Conservation (phyloP, 2,888 invertebrate genomes). For the Pseudoips prasinana region DNA sequence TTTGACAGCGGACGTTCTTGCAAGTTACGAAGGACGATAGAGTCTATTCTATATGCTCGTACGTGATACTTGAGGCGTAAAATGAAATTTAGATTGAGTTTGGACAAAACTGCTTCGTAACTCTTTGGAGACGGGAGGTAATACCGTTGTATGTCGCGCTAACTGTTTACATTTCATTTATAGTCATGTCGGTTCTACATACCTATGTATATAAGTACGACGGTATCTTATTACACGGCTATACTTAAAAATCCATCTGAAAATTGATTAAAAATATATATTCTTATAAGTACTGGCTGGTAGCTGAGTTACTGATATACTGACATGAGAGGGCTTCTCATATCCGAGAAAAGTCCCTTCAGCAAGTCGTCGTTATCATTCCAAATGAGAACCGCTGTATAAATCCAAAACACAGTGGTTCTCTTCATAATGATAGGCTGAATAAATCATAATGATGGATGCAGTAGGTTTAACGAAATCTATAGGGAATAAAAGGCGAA, state of each 20-base stretch:
- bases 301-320: no score
- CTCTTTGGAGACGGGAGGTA: conserved; percentile 40
- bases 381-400: no score
- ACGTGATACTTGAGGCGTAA: conserved; percentile 79
- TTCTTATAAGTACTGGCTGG: no score
- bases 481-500: no score
- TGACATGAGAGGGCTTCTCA: no score
- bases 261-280: background rate
- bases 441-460: no score
- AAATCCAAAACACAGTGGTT: no score
- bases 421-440: no score
- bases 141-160: conserved; percentile 22
- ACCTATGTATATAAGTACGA: background rate
- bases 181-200: conserved; percentile 10
- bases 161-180: conserved; percentile 36
- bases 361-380: no score
- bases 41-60: conserved; percentile 71
- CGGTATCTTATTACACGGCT: background rate
- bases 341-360: no score
- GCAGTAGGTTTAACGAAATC: no score
- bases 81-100: conserved; percentile 81
- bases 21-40: conserved; percentile 62
- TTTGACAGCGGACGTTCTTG: conserved; percentile 77
- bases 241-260: background rate
- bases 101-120: conserved; percentile 58